These are phyloP conservation scores for Antedon mediterranea DNA, from an alignment of 53 echinoderm and acorn worm genomes.

Conservation along the genomic window DNA sequence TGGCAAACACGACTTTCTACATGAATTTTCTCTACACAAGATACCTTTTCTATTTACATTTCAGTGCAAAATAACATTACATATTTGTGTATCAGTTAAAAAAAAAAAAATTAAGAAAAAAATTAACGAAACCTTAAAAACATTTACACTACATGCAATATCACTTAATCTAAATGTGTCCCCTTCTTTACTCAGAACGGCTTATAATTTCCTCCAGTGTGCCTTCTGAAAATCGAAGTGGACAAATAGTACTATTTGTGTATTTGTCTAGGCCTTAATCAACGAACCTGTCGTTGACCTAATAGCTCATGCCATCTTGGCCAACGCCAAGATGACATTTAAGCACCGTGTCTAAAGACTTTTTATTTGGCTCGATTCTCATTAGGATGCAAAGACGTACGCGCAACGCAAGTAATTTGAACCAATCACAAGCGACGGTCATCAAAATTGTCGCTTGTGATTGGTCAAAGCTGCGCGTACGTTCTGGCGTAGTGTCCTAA, in stretches of 20 bases:
- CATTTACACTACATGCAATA: slow-evolving; percentile 1
- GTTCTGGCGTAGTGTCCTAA: no score
- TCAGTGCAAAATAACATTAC: not conserved
- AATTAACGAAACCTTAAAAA: not conserved
- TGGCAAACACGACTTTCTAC: no score
- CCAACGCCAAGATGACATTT: not conserved
- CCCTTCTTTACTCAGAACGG: not conserved
- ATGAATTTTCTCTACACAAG: not conserved
- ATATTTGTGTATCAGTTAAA: not conserved
- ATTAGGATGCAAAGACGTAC: no score
- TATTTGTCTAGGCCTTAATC: not conserved
- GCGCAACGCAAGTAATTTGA: no score
- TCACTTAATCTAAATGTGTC: not conserved
- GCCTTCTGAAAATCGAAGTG: not conserved
- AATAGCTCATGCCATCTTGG: not conserved
- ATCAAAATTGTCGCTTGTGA: no score
- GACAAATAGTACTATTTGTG: not conserved
- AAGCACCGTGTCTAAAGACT: no score
- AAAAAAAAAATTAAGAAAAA: not conserved
- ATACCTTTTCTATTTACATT: not conserved
- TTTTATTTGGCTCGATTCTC: no score
- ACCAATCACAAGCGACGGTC: no score
- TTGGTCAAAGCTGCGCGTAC: no score
- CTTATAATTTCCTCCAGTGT: not conserved
- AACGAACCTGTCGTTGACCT: not conserved